These are phyloP conservation scores for Tribolium freemani DNA, from an alignment of 2,888 invertebrate species.

Conservation along the genomic window DNA sequence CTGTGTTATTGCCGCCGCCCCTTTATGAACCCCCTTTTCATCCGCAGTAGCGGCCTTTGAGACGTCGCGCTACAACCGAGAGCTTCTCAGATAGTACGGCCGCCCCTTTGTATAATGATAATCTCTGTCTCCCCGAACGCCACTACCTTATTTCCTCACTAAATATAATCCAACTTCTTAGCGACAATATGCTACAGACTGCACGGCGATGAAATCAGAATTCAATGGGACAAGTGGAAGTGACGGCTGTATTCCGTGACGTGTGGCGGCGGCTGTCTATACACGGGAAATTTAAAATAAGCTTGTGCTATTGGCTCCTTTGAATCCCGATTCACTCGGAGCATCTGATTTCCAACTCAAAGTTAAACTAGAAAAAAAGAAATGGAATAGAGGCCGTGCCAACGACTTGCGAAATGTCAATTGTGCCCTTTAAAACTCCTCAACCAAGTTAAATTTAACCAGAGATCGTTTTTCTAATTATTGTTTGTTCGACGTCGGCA, in stretches of 20 bases:
- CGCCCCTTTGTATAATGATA: slow-evolving; percentile 57
- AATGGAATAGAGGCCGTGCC: not conserved
- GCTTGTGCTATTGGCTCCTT: slow-evolving; percentile 14
- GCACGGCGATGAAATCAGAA: slow-evolving; percentile 20
- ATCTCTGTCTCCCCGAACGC: slow-evolving; percentile 52
- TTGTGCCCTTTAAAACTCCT: slow-evolving; percentile 2
- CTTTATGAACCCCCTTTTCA: slow-evolving; percentile 52
- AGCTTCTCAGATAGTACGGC: slow-evolving; percentile 43
- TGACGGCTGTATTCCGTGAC: slow-evolving; percentile 26
- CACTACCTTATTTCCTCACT: slow-evolving; percentile 56
- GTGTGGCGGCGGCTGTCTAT: slow-evolving; percentile 31
- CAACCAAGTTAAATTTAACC: slow-evolving; percentile 7
- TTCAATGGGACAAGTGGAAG: slow-evolving; percentile 26
- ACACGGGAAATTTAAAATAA: slow-evolving; percentile 29
- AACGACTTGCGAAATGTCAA: slow-evolving; percentile 13
- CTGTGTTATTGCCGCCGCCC: slow-evolving; percentile 56
- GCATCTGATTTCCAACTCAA: slow-evolving; percentile 7
- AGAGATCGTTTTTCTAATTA: slow-evolving; percentile 21
- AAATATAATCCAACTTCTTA: slow-evolving; percentile 57
- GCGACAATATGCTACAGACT: slow-evolving; percentile 42
- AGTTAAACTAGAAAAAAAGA: not conserved
- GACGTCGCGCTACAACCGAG: slow-evolving; percentile 41
- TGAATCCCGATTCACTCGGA: slow-evolving; percentile 9
- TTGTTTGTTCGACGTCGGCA: slow-evolving; percentile 30
- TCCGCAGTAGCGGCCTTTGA: slow-evolving; percentile 50